Evolutionary conservation across 1,140 invertebrate genomes (phyloP).

Genomic region (Caenorhabditis remanei): DNA sequence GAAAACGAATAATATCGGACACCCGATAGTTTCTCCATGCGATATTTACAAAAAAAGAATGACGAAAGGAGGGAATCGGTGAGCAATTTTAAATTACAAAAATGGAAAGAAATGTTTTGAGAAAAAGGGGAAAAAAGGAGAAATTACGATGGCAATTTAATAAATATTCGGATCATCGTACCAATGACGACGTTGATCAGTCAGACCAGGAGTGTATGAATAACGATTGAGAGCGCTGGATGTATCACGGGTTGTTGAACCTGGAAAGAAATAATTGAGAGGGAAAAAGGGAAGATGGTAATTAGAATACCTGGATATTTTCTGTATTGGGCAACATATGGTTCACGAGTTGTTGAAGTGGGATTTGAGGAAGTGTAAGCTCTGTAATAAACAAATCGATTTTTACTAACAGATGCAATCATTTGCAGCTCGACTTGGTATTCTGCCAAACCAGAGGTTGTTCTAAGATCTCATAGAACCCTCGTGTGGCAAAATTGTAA

Average conservation of each 20-base stretch:
- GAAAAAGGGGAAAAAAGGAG: not conserved
- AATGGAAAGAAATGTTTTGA: not conserved
- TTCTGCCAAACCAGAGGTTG: too few species aligned
- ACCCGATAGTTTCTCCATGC: slow-evolving; percentile 39
- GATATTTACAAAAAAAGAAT: slow-evolving; percentile 38
- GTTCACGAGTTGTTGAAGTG: slow-evolving; percentile 4
- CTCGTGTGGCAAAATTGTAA: too few species aligned
- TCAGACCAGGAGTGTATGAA: slow-evolving; percentile 60
- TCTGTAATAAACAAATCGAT: slow-evolving; percentile 49
- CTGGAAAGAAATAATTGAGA: not conserved
- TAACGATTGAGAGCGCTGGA: slow-evolving; percentile 58
- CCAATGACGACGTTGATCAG: slow-evolving; percentile 63
- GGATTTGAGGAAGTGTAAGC: slow-evolving; percentile 57
- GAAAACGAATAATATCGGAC: slow-evolving; percentile 42
- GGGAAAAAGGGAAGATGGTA: not conserved
- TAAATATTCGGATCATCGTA: slow-evolving; percentile 64
- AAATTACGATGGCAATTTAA: not conserved
- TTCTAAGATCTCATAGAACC: too few species aligned
- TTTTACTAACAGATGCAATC: not conserved
- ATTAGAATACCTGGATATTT: slow-evolving; percentile 59
- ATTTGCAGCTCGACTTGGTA: too few species aligned
- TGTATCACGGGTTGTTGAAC: slow-evolving; percentile 53
- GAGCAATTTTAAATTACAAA: slow-evolving; percentile 28
- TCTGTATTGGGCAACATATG: slow-evolving; percentile 60
- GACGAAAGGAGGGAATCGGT: not conserved